These are phyloP conservation scores for Catharus fuscescens DNA, from an alignment of 2,113 vertebrate genomes.

Conservation along the genomic window DNA sequence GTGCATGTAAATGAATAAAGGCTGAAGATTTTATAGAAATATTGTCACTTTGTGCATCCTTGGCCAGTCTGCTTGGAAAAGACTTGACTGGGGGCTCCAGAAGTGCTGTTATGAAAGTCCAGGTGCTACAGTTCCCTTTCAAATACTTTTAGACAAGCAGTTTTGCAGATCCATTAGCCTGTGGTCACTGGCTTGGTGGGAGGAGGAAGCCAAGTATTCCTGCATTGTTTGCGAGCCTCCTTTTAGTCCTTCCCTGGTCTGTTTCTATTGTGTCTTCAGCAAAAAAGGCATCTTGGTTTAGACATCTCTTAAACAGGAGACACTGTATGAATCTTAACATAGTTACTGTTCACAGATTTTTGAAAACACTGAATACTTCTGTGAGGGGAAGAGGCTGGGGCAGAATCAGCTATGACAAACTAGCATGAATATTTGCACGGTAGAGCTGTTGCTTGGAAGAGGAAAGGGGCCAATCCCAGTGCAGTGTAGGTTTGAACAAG, in stretches of 20 bases:
- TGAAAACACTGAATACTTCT: not conserved
- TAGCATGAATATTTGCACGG: not conserved
- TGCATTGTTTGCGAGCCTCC: not conserved
- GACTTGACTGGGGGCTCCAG: not conserved
- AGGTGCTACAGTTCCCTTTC: not conserved
- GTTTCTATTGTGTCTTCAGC: not conserved
- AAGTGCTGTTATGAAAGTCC: not conserved
- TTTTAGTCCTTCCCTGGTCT: not conserved
- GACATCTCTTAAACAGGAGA: not conserved
- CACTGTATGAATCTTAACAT: not conserved
- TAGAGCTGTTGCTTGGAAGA: not conserved
- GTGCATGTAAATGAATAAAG: not conserved
- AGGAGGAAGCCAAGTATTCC: not conserved
- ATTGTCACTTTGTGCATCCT: not conserved
- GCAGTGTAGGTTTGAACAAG: not conserved
- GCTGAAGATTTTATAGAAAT: not conserved
- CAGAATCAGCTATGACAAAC: not conserved
- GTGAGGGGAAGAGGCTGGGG: not conserved
- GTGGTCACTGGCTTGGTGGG: not conserved
- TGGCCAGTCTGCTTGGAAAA: not conserved
- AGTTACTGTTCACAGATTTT: not conserved
- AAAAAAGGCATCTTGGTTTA: not conserved
- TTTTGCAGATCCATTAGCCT: rapidly evolving
- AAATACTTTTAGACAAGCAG: not conserved
- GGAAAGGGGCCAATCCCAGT: no score